phyloP scores from a whole-genome alignment of 2,888 invertebrate genomes.

The Eupsilia transversa region DNA sequence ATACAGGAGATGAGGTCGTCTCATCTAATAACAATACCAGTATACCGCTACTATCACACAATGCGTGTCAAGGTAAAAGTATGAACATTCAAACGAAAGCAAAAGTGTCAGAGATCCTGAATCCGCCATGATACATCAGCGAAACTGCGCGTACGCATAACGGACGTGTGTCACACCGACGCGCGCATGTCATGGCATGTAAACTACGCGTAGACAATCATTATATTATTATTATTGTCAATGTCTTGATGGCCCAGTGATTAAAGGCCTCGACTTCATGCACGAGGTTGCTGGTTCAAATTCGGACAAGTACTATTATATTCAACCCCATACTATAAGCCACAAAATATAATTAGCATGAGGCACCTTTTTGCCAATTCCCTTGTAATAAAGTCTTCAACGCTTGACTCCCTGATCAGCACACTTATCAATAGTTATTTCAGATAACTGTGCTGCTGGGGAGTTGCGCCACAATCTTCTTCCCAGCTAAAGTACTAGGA shows the following conservation, averaged over 20 bases:
- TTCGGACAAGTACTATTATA: too few relatives aligned
- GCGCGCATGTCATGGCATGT: background rate
- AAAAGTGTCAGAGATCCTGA: constrained; percentile 81
- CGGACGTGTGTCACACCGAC: constrained; percentile 52
- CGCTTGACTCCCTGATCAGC: background rate
- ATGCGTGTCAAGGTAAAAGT: constrained; percentile 73
- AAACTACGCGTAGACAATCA: background rate
- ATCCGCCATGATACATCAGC: constrained; percentile 80
- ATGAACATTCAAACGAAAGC: constrained; percentile 78
- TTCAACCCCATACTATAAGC: too few relatives aligned
- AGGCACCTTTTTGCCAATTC: background rate
- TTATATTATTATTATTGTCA: background rate
- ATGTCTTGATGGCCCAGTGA: too few relatives aligned
- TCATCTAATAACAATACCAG: constrained; percentile 2
- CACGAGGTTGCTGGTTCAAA: too few relatives aligned
- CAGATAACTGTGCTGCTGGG: too few relatives aligned
- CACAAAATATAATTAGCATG: background rate
- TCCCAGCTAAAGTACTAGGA: too few relatives aligned
- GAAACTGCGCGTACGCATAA: constrained; percentile 59
- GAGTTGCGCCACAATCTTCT: too few relatives aligned
- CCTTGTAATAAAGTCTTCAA: background rate
- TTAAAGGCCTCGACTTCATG: too few relatives aligned
- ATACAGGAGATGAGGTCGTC: background rate
- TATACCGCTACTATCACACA: constrained; percentile 14
- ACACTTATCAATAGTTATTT: background rate